A percentile compares a stretch with the other conserved stretches of the same genome.
phyloP scores from a whole-genome alignment of 1,140 invertebrate genomes.

The Limonius californicus region DNA sequence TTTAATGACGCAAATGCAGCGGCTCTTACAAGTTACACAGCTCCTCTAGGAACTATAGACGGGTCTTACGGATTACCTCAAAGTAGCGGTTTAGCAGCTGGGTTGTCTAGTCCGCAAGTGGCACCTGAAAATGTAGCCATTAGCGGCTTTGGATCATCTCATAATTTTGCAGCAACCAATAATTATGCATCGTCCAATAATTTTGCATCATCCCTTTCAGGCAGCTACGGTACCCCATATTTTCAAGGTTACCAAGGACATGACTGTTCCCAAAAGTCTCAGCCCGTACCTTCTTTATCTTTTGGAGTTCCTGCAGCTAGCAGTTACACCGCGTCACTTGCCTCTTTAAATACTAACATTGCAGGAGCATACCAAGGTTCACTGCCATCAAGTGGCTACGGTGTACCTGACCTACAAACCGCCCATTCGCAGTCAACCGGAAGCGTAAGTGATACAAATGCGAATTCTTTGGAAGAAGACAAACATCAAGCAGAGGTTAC shows the following conservation, averaged over 20 bases:
- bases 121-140: background rate
- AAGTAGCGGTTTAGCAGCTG: conserved; percentile 23
- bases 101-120: conserved; percentile 32
- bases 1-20: conserved; percentile 42
- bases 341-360: conserved; percentile 37
- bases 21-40: conserved; percentile 50
- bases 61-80: conserved; percentile 50
- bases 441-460: background rate
- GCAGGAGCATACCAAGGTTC: conserved; percentile 24
- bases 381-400: conserved; percentile 18
- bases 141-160: background rate
- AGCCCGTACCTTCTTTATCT: conserved; percentile 36
- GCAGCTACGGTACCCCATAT: conserved; percentile 19
- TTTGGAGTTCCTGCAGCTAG: conserved; percentile 42
- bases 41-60: conserved; percentile 48
- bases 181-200: background rate
- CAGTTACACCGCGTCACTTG: background rate
- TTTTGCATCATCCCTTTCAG: conserved; percentile 2
- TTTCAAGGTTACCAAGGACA: conserved; percentile 10
- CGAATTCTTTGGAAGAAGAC: background rate
- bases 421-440: conserved; percentile 23
- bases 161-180: background rate
- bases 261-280: conserved; percentile 39
- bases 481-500: conserved; percentile 31
- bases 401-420: conserved; percentile 26